Conservation (phyloP, 2,113 vertebrate species). For the Chinchilla lanigera region DNA sequence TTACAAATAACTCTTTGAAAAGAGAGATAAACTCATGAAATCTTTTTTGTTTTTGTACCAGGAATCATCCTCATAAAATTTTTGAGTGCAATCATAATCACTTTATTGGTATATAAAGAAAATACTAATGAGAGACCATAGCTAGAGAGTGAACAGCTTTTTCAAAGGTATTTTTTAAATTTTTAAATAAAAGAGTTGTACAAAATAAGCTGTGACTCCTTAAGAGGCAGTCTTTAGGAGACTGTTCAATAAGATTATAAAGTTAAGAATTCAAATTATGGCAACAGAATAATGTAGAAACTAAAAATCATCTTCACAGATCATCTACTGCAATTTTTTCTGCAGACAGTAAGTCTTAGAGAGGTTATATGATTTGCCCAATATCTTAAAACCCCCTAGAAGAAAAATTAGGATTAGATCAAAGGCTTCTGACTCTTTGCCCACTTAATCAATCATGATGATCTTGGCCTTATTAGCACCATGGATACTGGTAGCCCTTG, state of each 20-base stretch:
- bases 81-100: conserved; percentile 48
- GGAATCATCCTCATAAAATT: conserved; percentile 7
- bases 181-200: background rate
- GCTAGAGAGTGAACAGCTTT: background rate
- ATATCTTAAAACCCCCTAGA: background rate
- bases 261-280: conserved; percentile 3
- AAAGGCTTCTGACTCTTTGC: conserved; percentile 12
- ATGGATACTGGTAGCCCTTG: background rate
- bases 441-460: background rate
- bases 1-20: conserved; percentile 64
- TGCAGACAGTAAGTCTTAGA: background rate
- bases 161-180: background rate
- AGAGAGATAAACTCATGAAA: background rate
- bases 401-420: background rate
- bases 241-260: background rate
- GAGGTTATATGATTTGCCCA: background rate
- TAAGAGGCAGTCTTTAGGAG: background rate
- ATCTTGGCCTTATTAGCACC: background rate
- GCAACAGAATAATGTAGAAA: background rate
- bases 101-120: conserved; percentile 23
- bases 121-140: conserved; percentile 15
- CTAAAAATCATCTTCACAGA: background rate
- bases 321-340: background rate
- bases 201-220: background rate
- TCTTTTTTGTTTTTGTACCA: too few species aligned